Base-by-base conservation (phyloP, 1,140 invertebrate species). In the Drosophila ohnishii region DNA sequence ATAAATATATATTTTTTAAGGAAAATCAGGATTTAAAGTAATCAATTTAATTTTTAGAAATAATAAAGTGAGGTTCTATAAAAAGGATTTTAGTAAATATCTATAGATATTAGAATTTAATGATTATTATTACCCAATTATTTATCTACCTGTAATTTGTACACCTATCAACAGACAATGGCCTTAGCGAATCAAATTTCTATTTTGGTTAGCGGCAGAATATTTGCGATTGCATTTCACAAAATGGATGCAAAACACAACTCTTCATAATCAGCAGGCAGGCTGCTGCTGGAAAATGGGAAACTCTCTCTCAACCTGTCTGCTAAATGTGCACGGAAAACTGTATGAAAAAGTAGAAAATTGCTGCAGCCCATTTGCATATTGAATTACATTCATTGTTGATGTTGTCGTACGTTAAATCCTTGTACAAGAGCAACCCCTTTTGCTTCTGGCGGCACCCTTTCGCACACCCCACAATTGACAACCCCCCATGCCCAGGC, bases 301-400 rank as follows among this genome's bases (percentile, higher is more conserved):
- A 58, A 66, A 28, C 3, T 30, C 30, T 13, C 16, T 9, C 13
- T 34, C 11, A 64, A 22, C 35, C 35, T 37, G 9, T 3, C 30
- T 11, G 19, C 63, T 30, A 55, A 69, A 19, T 56, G 48, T 19
- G 34, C 22, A 35, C 0, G 51, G 55, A 58, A 51, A 64, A 58
- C 59, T 37, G 48, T 62, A 32, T 47, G 50, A 77, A 79, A 80
- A 83, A 80, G 76, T 88, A 72, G 70, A 84, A 83, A 88, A 80
- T 78, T 78, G 70, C 75, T 83, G 73, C 69, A 61, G 56, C 55
- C 73, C 79, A 87, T 87, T 87, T 87, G 84, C 84, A 87, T 87
- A 88, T 87, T 83, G 84, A 88, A 88, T 88, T 88, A 88, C 84
- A 78, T 70, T 77, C 80, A 88, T 88, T 88, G 84, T 88, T 88